Base-by-base conservation (phyloP, 2,888 invertebrate genomes). In the Ptychoptera contaminata region DNA sequence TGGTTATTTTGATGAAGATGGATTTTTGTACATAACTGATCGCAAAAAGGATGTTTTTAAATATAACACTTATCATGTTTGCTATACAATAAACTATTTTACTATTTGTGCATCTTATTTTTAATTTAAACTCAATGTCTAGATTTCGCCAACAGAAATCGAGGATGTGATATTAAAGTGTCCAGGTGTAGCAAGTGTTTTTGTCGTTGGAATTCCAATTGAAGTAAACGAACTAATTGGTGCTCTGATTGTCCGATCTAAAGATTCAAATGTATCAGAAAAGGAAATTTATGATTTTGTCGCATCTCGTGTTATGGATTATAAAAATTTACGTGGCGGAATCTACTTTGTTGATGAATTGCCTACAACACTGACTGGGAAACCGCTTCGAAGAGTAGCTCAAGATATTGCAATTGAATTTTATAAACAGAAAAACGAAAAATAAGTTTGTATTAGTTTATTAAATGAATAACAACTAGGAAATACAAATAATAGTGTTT, bases 1-100 rank as follows among this genome's bases (percentile, higher is more conserved):
- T 52, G 65, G 65, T 15, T 60, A 59, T 47, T 58, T 65, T 42
- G 65, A 64, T 45, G 52, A 58, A 37, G 60, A 61, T 43, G 61
- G 61, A 40, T 58, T 52, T 30, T 40, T 63, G 12, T 56, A 56
- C 40, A 52, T 62, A 9, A 52, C 53, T 40, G 58, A 55, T 1
- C 54, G 62, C 2, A 57, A 56, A 23, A 58, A 55, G 32, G 62
- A 63, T 15, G 55, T 62, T 46, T 55, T 63, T 7, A 61, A 59
- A 46, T 57, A 54, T 40, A 54, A 54, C 40, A 53, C 23, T 5
- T 23, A 23, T 23, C 23, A 23, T 7, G 23, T 23, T 23, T 5
- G 23, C 7, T 5, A 23, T 23, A 7, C 23, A 23, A 5, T 23
- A n/a, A n/a, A n/a, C n/a, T n/a, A n/a, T n/a, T n/a, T n/a, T n/a